Conservation (phyloP, 2,888 invertebrate genomes). For the Pilophorus perplexus region DNA sequence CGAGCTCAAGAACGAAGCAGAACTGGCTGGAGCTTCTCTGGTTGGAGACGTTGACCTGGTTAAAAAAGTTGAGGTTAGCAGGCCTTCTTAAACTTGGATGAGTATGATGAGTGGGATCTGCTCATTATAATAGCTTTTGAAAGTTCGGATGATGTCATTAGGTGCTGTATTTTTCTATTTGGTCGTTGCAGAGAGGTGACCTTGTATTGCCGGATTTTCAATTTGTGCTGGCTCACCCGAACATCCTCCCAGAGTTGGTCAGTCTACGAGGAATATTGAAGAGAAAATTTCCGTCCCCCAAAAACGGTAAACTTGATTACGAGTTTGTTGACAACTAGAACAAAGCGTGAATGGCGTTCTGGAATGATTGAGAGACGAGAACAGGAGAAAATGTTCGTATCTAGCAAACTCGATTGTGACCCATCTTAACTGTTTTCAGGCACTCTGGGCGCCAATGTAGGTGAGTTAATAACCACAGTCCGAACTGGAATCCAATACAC, state of each 20-base stretch:
- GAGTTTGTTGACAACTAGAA: background rate
- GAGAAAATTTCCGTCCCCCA: slow-evolving; percentile 66
- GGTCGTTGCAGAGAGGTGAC: slow-evolving; percentile 65
- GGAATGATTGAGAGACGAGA: too few relatives aligned
- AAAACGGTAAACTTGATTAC: slow-evolving; percentile 49
- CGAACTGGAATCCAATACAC: slow-evolving; percentile 68
- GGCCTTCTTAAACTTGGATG: too few relatives aligned
- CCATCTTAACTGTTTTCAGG: slow-evolving; percentile 54
- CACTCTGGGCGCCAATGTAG: slow-evolving; percentile 66
- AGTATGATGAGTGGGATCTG: too few relatives aligned
- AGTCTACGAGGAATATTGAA: slow-evolving; percentile 75
- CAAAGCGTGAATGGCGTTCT: background rate
- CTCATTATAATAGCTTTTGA: too few relatives aligned
- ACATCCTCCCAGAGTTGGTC: slow-evolving; percentile 73
- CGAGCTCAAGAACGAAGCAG: slow-evolving; percentile 60
- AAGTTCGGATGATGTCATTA: too few relatives aligned
- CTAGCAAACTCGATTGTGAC: background rate
- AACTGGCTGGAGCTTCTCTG: slow-evolving; percentile 68
- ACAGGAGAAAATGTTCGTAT: background rate
- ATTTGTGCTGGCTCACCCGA: slow-evolving; percentile 72
- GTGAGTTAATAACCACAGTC: slow-evolving; percentile 62
- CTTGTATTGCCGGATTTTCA: slow-evolving; percentile 68
- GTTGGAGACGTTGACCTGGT: slow-evolving; percentile 73
- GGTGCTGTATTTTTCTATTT: too few relatives aligned
- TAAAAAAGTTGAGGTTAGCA: slow-evolving; percentile 66